Conservation (phyloP, 2,113 vertebrate species). For the Odontophorus gujanensis region DNA sequence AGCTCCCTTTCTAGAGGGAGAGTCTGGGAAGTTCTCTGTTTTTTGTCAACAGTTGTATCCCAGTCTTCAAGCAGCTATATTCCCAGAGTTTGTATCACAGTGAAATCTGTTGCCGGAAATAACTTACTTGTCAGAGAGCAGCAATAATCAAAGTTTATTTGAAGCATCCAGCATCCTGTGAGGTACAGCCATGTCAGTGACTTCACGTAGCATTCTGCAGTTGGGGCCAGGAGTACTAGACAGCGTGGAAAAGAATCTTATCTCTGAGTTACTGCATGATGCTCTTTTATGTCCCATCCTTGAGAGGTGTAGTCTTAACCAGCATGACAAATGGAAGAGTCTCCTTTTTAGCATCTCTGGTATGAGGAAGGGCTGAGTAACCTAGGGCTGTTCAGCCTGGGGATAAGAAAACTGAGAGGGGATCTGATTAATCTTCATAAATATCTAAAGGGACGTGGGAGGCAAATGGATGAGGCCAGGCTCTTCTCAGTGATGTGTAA, state of each 20-base stretch:
- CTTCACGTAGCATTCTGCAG: background rate
- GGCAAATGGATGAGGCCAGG: too few relatives aligned
- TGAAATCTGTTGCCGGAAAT: slow-evolving; percentile 30
- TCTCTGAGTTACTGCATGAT: accelerated
- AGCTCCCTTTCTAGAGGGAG: background rate
- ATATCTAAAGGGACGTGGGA: too few relatives aligned
- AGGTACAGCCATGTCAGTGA: background rate
- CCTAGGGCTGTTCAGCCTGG: too few relatives aligned
- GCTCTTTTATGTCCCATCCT: background rate
- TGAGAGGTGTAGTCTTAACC: background rate
- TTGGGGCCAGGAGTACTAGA: background rate
- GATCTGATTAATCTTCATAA: too few relatives aligned
- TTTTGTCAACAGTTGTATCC: background rate
- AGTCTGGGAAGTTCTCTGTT: background rate
- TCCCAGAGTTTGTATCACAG: background rate
- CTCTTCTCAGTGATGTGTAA: too few relatives aligned
- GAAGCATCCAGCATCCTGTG: background rate
- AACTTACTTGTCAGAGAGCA: background rate
- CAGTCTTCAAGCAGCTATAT: background rate
- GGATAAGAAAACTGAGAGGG: too few relatives aligned
- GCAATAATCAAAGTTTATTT: background rate
- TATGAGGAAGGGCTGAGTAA: too few relatives aligned
- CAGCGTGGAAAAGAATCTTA: background rate
- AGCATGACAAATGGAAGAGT: background rate
- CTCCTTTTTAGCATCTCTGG: background rate